Evolutionary conservation across 2,888 invertebrate species (phyloP).

Genomic region (Ennomos erosarius): DNA sequence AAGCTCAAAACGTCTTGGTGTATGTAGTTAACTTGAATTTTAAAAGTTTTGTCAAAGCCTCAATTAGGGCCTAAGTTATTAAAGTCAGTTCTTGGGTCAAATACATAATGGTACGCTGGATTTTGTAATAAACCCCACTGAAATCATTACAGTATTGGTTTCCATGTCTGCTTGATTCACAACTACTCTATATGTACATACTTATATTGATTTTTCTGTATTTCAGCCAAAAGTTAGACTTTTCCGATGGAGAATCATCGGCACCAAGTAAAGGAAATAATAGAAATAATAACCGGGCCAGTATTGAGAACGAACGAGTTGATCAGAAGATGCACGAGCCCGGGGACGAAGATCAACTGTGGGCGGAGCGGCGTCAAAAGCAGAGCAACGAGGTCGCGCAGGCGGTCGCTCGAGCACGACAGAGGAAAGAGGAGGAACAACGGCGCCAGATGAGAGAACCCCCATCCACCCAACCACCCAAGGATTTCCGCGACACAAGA

Average conservation of each 20-base stretch:
- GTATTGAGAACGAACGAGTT: constrained; percentile 67
- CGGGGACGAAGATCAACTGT: constrained; percentile 83
- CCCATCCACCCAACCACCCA: constrained; percentile 57
- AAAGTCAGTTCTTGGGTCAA: no score
- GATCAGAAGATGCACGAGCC: constrained; percentile 71
- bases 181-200: no score
- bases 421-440: constrained; percentile 95
- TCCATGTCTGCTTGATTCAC: no score
- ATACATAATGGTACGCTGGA: no score
- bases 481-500: constrained; percentile 60
- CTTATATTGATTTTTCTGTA: no score
- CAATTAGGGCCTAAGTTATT: no score
- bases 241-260: constrained; percentile 94
- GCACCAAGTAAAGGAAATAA: constrained; percentile 62
- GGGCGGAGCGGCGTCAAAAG: constrained; percentile 89
- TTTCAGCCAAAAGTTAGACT: constrained; percentile 94
- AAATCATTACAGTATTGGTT: no score
- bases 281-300: constrained; percentile 64
- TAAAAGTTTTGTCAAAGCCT: no score
- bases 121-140: no score
- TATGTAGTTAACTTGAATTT: no score
- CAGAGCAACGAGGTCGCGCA: constrained; percentile 90
- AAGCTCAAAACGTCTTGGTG: no score
- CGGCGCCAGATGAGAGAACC: constrained; percentile 85
- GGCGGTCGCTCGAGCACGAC: constrained; percentile 93